Conservation (phyloP, 2,888 invertebrate genomes). For the Amiota mariae region DNA sequence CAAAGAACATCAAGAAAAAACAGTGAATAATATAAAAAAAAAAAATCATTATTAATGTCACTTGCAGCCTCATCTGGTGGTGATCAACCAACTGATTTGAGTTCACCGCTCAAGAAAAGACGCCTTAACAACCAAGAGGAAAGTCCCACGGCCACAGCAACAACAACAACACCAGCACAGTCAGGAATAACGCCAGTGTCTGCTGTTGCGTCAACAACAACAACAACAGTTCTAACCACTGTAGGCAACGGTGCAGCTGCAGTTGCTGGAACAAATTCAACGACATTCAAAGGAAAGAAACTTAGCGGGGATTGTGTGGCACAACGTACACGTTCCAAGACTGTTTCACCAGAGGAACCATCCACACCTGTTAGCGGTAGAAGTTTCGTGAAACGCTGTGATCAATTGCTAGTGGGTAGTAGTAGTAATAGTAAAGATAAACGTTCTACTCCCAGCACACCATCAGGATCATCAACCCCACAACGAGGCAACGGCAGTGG, state of each 20-base stretch:
- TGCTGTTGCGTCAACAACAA: slow-evolving; percentile 26
- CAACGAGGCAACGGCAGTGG: slow-evolving; percentile 50
- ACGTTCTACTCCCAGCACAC: slow-evolving; percentile 16
- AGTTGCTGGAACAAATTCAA: not conserved
- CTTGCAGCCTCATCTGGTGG: slow-evolving; percentile 57
- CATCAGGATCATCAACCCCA: slow-evolving; percentile 46
- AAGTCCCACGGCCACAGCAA: not conserved
- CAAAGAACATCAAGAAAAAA: no score
- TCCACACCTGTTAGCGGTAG: slow-evolving; percentile 50
- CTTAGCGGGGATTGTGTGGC: slow-evolving; percentile 69
- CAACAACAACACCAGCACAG: slow-evolving; percentile 9
- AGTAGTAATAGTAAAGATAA: slow-evolving; percentile 30
- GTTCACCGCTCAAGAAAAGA: slow-evolving; percentile 66
- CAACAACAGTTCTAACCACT: slow-evolving; percentile 32
- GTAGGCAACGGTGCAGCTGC: not conserved
- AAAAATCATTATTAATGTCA: slow-evolving; percentile 46
- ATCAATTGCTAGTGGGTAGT: not conserved
- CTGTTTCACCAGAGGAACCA: slow-evolving; percentile 60
- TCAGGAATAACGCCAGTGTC: slow-evolving; percentile 36
- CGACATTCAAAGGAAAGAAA: not conserved
- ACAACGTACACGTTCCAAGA: slow-evolving; percentile 71
- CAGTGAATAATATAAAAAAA: not conserved
- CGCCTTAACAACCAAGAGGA: slow-evolving; percentile 54
- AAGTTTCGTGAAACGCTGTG: slow-evolving; percentile 30
- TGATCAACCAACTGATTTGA: slow-evolving; percentile 58